Evolutionary conservation across 2,888 invertebrate genomes (phyloP), one percentile per base, ranked within the genome.

Genomic region (Hesperia comma): DNA sequence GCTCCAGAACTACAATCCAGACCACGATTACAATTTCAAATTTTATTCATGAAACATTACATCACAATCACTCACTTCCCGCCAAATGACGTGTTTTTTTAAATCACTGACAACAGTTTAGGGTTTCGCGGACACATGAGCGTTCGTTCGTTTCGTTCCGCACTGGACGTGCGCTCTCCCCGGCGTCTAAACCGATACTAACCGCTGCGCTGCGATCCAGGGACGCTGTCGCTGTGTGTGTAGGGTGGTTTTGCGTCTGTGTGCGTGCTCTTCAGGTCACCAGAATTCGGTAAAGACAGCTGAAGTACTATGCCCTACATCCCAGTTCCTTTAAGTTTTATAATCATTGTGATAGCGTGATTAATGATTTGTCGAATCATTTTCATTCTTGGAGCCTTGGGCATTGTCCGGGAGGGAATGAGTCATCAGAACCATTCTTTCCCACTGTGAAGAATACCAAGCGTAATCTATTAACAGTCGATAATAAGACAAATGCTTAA

Each of bases 251-350:
- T 68, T 75, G 62, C 57, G 53, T 0, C 6, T 74, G 88, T 86
- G 86, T 84, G 84, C 63, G 75, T 71, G 71, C 81, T 79, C 85
- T 86, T 82, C 86, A 85, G 90, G 88, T 87, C 89, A 88, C 87
- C 84, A 86, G 86, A 85, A 86, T 88, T 89, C 84, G 84, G 88
- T 84, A 76, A 77, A 85, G 85, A 88, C 87, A 86, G 81, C 73
- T 80, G 79, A 78, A 86, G 84, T 83, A 81, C 79, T 79, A 78
- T 85, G 88, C 83, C 87, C 87, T 85, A 88, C 72, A 76, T 79
- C 72, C 67, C 67, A 69, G 61, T 70, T 72, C 71, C 73, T 74
- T 75, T 74, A 71, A 32, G 69, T 69, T 63, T 67, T 70, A 14
- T 32, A 26, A 43, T 43, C 46, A 19, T 19, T n/a, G 8, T n/a